Percentiles rank a stretch among this genome's conserved stretches.
Evolutionary conservation across 1,140 invertebrate species (phyloP).

Genomic region (Drosophila pruinosa): DNA sequence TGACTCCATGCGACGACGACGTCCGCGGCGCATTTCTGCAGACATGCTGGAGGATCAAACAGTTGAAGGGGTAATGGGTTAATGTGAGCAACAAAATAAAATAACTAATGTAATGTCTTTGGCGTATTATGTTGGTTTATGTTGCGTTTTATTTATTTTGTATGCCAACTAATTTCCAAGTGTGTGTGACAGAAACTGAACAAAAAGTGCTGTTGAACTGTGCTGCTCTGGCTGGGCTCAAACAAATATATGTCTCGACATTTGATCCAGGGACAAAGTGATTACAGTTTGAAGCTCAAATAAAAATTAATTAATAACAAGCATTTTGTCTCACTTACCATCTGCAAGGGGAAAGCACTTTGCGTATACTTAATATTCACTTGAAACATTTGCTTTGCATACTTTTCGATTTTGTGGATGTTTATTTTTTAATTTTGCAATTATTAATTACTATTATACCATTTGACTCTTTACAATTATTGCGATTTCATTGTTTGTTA

Average conservation of each 20-base stretch:
- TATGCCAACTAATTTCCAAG: slow-evolving; percentile 7
- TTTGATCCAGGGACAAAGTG: neutral
- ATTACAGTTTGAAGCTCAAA: neutral
- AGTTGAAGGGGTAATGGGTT: no score
- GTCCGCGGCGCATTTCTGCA: neutral
- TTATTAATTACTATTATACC: slow-evolving; percentile 28
- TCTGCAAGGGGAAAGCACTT: no score
- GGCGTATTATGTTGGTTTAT: neutral
- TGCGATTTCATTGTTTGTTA: slow-evolving; percentile 50
- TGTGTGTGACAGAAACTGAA: slow-evolving; percentile 27
- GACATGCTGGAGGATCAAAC: no score
- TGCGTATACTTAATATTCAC: neutral
- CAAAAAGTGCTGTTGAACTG: slow-evolving; percentile 15
- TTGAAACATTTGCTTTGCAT: neutral
- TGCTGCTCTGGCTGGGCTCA: no score
- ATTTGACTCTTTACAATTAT: slow-evolving; percentile 36
- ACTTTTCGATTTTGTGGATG: neutral
- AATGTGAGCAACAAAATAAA: no score
- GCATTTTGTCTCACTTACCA: no score
- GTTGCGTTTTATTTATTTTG: neutral
- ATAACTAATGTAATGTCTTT: no score
- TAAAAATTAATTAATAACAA: no score
- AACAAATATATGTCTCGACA: neutral
- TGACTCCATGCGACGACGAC: slow-evolving; percentile 13
- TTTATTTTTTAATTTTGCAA: slow-evolving; percentile 25